Evolutionary conservation across 2,888 invertebrate species (phyloP), one percentile per base, ranked within the genome.

Genomic region (Keiferia lycopersicella): DNA sequence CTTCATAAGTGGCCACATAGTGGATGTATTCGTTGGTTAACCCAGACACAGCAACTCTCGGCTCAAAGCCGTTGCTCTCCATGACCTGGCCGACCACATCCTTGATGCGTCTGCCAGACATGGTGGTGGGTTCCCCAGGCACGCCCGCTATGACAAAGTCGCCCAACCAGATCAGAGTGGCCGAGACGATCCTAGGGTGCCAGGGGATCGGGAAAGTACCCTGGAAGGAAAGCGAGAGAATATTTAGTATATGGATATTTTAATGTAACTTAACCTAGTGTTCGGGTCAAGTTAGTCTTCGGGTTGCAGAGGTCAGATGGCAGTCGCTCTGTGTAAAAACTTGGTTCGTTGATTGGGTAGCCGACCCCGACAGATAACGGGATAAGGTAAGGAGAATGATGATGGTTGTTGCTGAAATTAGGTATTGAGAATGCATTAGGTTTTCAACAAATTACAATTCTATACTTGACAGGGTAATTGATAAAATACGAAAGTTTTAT

Each of bases 61-160:
- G 87, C 4, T 83, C 74, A 56, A 83, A 72, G 0, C 90, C 91
- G 0, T 82, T 80, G 1, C 73, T 74, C 14, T 84, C 74, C 73
- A 93, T 85, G 3, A 91, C 87, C 11, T 78, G 82, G 1, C 84
- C 84, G 3, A 92, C 83, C 3, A 86, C 85, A 0, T 78, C 76
- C 81, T 72, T 93, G 85, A 84, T 95, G 60, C 96, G 88, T 61
- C 97, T 90, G 0, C 97, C 97, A 0, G 96, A 92, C 97, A 97
- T 97, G 0, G 97, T 97, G 62, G 97, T 96, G 75, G 97, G 95
- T 85, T 98, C 97, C 0, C 96, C 97, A 0, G 97, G 97, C 0
- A 97, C 95, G 0, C 95, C 95, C n/a, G 93, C 92, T 30, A 96
- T 83, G 1, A 93, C 93, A 26, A 96, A 86, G 66, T 94, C 93